Conservation (phyloP, 2,797 vertebrate species). For the Labroides dimidiatus region DNA sequence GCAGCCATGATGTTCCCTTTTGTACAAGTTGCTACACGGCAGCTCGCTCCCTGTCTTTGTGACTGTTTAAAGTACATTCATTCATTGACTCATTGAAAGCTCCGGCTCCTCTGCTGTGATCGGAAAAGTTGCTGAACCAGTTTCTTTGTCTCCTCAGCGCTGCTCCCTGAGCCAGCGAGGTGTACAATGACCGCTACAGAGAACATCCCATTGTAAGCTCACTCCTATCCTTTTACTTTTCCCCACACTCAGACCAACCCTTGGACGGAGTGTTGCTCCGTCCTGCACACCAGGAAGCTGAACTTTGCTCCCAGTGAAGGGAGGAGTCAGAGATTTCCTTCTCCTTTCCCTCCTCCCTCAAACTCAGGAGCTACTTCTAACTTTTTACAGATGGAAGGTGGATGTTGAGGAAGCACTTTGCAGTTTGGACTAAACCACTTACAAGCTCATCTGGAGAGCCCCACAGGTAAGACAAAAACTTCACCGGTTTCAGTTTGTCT, state of each 20-base stretch:
- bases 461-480: conserved; percentile 44
- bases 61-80: conserved; percentile 31
- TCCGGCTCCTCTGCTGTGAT: conserved; percentile 29
- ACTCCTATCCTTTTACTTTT: conserved; percentile 43
- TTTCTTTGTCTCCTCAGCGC: conserved; percentile 75
- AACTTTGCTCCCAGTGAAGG: conserved; percentile 69
- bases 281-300: conserved; percentile 70
- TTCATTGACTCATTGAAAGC: conserved; percentile 33
- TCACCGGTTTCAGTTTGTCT: conserved; percentile 8
- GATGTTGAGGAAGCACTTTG: conserved; percentile 43
- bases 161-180: conserved; percentile 50
- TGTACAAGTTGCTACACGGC: conserved; percentile 21
- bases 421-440: conserved; percentile 38
- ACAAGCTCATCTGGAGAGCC: conserved; percentile 1
- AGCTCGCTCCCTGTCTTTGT: conserved; percentile 4
- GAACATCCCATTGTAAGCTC: conserved; percentile 44
- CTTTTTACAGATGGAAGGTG: conserved; percentile 66
- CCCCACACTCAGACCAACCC: conserved; percentile 18
- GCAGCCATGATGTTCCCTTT: conserved; percentile 1
- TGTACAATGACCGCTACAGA: conserved; percentile 43
- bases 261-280: conserved; percentile 32
- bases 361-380: conserved; percentile 61
- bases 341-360: conserved; percentile 44
- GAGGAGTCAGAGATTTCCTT: conserved; percentile 55
- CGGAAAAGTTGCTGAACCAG: conserved; percentile 77